These are phyloP conservation scores for Papilio elwesi DNA, from an alignment of 2,888 invertebrate species.

Conservation along the genomic window DNA sequence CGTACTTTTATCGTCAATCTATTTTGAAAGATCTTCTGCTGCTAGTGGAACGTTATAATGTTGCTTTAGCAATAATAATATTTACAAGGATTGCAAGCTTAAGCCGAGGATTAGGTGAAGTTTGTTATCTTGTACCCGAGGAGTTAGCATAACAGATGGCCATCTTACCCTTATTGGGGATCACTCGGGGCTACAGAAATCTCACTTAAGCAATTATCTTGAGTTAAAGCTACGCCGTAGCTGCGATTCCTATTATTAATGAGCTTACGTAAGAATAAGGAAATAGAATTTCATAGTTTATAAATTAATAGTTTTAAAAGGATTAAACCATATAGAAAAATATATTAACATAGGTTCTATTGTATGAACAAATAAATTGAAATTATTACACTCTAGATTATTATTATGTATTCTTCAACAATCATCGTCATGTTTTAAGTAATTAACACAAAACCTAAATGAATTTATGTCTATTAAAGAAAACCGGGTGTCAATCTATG, in stretches of 20 bases:
- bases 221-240: conserved; percentile 32
- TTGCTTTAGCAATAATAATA: conserved; percentile 25
- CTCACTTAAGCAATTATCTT: conserved; percentile 55
- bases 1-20: neutral
- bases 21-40: neutral
- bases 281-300: neutral
- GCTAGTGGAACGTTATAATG: neutral
- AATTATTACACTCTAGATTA: no score
- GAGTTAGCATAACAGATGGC: conserved; percentile 51
- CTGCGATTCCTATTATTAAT: neutral
- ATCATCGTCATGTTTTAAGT: no score
- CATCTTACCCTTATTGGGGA: conserved; percentile 47
- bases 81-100: conserved; percentile 37
- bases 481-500: no score
- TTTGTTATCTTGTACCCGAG: conserved; percentile 51
- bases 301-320: neutral
- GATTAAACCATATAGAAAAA: neutral
- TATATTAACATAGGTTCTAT: neutral
- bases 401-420: no score
- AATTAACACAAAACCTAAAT: no score
- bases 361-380: no score
- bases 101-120: conserved; percentile 45
- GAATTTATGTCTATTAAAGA: no score
- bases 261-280: neutral
- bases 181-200: conserved; percentile 51